These are phyloP conservation scores for Scolanthus callimorphus DNA, from an alignment of 92 coral and sea anemone genomes.

Conservation along the genomic window DNA sequence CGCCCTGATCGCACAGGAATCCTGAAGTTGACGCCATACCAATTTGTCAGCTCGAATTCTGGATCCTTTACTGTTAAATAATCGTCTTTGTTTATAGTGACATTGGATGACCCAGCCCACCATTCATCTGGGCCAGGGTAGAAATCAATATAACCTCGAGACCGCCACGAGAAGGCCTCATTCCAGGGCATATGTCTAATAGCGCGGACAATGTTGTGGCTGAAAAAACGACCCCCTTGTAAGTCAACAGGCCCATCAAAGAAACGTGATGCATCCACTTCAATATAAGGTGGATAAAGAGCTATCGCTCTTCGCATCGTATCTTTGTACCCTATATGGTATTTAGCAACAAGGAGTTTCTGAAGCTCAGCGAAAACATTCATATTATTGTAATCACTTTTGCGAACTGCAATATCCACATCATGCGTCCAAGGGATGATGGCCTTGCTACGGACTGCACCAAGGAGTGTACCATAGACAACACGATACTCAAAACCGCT, in stretches of 20 bases:
- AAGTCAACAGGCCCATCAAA: constrained; percentile 54
- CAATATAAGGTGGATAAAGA: constrained; percentile 41
- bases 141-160: constrained; percentile 43
- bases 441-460: constrained; percentile 57
- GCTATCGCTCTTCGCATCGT: constrained; percentile 30
- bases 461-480: constrained; percentile 66
- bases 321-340: constrained; percentile 29
- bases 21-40: constrained; percentile 54
- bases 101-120: constrained; percentile 54
- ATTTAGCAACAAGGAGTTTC: constrained; percentile 15
- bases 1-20: constrained; percentile 32
- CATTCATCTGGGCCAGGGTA: constrained; percentile 32
- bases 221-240: constrained; percentile 51
- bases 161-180: constrained; percentile 31
- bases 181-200: constrained; percentile 18
- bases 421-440: constrained; percentile 74
- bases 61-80: constrained; percentile 43
- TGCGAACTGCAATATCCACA: constrained; percentile 41
- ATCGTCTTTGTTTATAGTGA: constrained; percentile 33
- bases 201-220: constrained; percentile 21
- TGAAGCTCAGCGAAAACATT: constrained; percentile 15
- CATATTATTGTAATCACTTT: constrained; percentile 3
- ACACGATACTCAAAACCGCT: constrained; percentile 40
- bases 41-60: constrained; percentile 38
- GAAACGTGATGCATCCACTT: constrained; percentile 33